Percentiles rank a stretch among this genome's conserved stretches.
Conservation (phyloP, 2,888 invertebrate genomes). For the Cheilosia pagana region DNA sequence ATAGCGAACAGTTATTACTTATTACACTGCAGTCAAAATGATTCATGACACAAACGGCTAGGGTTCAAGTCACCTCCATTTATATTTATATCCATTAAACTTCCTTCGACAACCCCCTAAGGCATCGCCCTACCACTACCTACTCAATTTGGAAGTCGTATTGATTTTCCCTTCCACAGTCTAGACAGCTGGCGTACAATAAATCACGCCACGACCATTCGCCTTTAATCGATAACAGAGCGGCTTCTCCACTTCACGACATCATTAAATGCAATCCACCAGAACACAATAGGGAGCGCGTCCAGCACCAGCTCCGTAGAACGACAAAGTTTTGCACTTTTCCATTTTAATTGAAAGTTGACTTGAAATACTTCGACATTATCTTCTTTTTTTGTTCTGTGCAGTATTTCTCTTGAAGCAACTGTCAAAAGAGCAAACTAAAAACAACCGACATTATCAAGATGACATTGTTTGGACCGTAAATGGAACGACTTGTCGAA, state of each 20-base stretch:
- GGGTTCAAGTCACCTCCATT: no score
- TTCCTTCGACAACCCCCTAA: background rate
- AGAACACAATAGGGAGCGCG: conserved; percentile 1
- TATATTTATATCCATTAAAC: no score
- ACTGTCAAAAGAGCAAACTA: conserved; percentile 43
- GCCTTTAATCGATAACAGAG: conserved; percentile 35
- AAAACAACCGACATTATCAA: conserved; percentile 50
- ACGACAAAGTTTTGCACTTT: conserved; percentile 63
- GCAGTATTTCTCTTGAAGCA: conserved; percentile 1
- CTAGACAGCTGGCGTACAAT: conserved; percentile 43
- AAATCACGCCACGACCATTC: conserved; percentile 31
- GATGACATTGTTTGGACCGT: conserved; percentile 49
- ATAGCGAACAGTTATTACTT: no score
- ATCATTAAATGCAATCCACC: conserved; percentile 21
- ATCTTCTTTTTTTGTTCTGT: conserved; percentile 45
- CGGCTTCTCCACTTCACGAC: conserved; percentile 7
- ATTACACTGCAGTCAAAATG: no score
- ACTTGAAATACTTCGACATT: conserved; percentile 54
- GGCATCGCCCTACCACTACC: background rate
- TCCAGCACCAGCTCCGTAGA: conserved; percentile 3
- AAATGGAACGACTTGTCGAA: conserved; percentile 59
- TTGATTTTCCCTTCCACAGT: conserved; percentile 27
- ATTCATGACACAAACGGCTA: no score
- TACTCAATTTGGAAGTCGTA: background rate
- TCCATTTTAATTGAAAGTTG: conserved; percentile 63